A percentile compares a stretch with the other conserved stretches of the same genome.
Conservation (phyloP, 2,888 invertebrate species). For the Amblyjoppa fuscipennis region DNA sequence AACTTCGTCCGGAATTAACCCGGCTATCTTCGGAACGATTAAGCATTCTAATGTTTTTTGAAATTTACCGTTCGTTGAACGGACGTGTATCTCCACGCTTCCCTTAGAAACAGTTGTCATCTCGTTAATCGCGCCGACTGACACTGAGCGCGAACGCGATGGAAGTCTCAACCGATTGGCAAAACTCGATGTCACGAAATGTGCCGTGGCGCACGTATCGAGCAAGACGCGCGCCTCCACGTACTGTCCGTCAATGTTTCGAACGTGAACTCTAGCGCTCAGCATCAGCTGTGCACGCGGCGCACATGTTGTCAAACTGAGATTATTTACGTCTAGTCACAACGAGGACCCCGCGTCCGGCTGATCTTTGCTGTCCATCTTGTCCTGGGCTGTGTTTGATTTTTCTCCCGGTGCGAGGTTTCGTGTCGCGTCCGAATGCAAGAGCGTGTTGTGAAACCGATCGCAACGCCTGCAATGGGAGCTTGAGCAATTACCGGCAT, state of each 20-base stretch:
- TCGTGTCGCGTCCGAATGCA: constrained; percentile 37
- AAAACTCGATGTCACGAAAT: constrained; percentile 33
- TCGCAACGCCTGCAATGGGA: constrained; percentile 47
- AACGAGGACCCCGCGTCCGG: neutral
- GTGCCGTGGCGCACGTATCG: constrained; percentile 45
- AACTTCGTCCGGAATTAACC: constrained; percentile 42
- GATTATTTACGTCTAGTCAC: constrained; percentile 32
- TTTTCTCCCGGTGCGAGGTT: neutral
- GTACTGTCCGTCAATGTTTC: constrained; percentile 26
- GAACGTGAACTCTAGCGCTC: constrained; percentile 40
- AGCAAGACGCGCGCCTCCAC: constrained; percentile 50
- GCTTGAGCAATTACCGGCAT: constrained; percentile 9
- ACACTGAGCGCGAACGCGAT: constrained; percentile 14
- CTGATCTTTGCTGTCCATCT: neutral
- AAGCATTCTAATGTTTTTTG: constrained; percentile 14
- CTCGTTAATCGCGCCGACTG: too few relatives aligned
- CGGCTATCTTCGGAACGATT: constrained; percentile 51
- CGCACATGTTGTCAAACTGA: neutral
- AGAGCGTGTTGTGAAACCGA: constrained; percentile 44
- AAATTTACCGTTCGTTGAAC: constrained; percentile 26
- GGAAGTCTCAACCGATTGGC: constrained; percentile 8
- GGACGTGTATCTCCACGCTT: neutral
- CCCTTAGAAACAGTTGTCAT: too few relatives aligned
- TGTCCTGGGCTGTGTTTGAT: neutral
- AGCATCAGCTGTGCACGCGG: constrained; percentile 41